Evolutionary conservation across 2,888 invertebrate genomes (phyloP), one percentile per base, ranked within the genome.

Genomic region (Oscheius sp.): DNA sequence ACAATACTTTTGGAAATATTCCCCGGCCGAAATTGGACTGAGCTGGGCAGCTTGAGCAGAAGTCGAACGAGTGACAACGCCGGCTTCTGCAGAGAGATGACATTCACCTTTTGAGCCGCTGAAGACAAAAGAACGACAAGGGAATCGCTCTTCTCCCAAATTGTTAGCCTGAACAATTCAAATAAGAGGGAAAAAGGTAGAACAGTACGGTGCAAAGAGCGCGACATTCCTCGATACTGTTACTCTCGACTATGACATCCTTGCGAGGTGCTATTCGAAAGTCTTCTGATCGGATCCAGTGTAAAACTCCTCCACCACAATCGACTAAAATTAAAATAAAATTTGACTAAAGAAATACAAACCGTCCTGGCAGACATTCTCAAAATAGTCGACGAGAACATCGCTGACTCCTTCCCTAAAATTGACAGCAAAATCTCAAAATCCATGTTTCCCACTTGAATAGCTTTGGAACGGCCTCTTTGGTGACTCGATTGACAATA

Each of bases 361-460:
- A 86, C 87, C 84, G 58, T 86, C 85, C 23, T 77, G 79, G 72
- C 88, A 88, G 68, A 85, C 84, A 73, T 86, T 88, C 69, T 88
- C 88, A 45, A 88, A 88, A 70, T 88, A 88, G 73, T 88, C 88
- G 18, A 88, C 87, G 13, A 84, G 29, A 3, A 82, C 78, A 21
- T 82, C 83, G 18, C 74, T 55, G 16, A 79, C 61, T 12, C 59
- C 69, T 12, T 77, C 72, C n/a, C 76, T 79, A 77, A 88, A 87
- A 45, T 9, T 9, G 35, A 9, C 5, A 9, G 35, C 3, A 6
- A 35, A 9, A 9, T 35, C n/a, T n/a, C n/a, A 84, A 41, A 35
- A 7, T 2, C n/a, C 18, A 16, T 29, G 5, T 21, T 23, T 46
- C 69, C 12, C 73, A 72, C 27, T 76, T 78, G 78, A 88, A 87